These are phyloP conservation scores for Struthidea cinerea DNA, from an alignment of 2,113 vertebrate species.

Conservation along the genomic window DNA sequence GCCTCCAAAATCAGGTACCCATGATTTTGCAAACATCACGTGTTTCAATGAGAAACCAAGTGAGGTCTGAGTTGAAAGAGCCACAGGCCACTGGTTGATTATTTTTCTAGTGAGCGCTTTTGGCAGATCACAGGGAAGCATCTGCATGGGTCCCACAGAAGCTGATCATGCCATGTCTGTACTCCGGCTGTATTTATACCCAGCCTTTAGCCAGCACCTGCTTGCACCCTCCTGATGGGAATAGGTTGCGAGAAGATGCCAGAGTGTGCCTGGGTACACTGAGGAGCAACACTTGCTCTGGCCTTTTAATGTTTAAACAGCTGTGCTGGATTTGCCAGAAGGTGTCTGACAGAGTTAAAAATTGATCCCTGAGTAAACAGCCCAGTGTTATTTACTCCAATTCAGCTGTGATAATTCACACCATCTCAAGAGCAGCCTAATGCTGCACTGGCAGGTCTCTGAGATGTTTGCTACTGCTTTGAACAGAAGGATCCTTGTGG, in stretches of 20 bases:
- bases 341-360: background rate
- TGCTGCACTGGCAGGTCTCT: background rate
- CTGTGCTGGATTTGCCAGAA: background rate
- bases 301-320: conserved; percentile 10
- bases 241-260: background rate
- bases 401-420: conserved; percentile 22
- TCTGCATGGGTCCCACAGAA: background rate
- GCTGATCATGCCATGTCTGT: fast-evolving
- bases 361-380: conserved; percentile 28
- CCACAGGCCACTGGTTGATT: background rate
- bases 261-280: background rate
- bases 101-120: background rate
- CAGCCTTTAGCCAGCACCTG: background rate
- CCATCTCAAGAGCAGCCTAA: background rate
- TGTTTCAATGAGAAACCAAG: background rate
- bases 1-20: background rate
- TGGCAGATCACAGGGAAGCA: background rate
- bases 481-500: background rate
- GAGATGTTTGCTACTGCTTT: background rate
- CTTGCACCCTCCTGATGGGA: background rate
- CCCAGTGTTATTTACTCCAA: background rate
- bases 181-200: background rate
- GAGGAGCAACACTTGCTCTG: background rate
- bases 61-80: background rate
- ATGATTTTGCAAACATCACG: background rate